phyloP scores from a whole-genome alignment of 2,113 vertebrate genomes.

The Hirundichthys speculiger region DNA sequence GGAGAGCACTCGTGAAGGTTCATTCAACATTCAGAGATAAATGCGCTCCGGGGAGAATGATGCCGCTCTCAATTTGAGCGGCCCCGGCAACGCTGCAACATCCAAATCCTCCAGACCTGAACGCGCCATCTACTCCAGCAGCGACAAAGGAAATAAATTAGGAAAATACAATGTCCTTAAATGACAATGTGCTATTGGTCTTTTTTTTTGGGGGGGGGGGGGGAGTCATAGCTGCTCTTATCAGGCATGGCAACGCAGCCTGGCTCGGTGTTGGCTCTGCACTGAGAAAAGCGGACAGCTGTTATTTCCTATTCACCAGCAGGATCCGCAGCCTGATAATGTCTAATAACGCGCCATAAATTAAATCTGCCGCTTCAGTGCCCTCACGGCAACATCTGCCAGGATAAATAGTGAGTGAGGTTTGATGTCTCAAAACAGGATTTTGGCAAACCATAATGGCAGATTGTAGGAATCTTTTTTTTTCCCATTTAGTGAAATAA shows the following conservation, averaged over 20 bases:
- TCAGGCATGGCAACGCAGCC: slow-evolving; percentile 21
- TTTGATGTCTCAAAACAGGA: slow-evolving; percentile 54
- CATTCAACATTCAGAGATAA: slow-evolving; percentile 55
- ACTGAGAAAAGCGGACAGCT: slow-evolving; percentile 34
- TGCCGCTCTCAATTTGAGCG: slow-evolving; percentile 48
- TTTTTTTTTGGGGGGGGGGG: neutral
- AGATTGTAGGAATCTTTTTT: slow-evolving; percentile 37
- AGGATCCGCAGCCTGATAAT: slow-evolving; percentile 57
- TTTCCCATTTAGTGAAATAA: slow-evolving; percentile 63
- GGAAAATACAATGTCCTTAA: slow-evolving; percentile 47
- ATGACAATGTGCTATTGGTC: slow-evolving; percentile 34
- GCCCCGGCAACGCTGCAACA: slow-evolving; percentile 32
- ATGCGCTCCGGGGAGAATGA: slow-evolving; percentile 41
- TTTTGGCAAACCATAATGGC: slow-evolving; percentile 63
- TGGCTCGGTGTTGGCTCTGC: slow-evolving; percentile 7
- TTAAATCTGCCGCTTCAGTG: slow-evolving; percentile 66
- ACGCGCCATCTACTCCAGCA: slow-evolving; percentile 34
- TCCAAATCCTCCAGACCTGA: slow-evolving; percentile 47
- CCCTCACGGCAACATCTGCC: slow-evolving; percentile 20
- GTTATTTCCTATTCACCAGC: slow-evolving; percentile 58
- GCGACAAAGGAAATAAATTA: slow-evolving; percentile 56
- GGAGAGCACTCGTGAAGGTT: slow-evolving; percentile 45
- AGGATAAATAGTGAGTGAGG: slow-evolving; percentile 57
- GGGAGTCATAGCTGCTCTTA: slow-evolving; percentile 26
- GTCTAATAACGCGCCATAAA: slow-evolving; percentile 72